Percentiles rank a stretch among this genome's conserved stretches.
phyloP scores from a whole-genome alignment of 1,140 invertebrate species.

The Drosophila ironensis region DNA sequence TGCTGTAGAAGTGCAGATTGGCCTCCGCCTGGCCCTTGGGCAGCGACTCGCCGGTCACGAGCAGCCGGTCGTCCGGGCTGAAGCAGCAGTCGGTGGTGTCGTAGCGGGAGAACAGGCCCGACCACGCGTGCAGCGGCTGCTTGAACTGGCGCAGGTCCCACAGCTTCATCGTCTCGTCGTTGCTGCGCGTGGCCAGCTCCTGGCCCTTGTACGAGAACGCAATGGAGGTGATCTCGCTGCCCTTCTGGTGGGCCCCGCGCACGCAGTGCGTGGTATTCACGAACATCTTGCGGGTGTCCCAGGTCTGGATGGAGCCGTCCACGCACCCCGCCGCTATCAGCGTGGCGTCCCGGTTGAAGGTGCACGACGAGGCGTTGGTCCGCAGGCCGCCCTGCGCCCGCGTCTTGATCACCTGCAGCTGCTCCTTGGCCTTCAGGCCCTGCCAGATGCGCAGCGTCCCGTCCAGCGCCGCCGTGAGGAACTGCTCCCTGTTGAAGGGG shows the following conservation, averaged over 20 bases:
- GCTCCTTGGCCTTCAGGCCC: constrained; percentile 87
- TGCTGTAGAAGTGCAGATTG: constrained; percentile 91
- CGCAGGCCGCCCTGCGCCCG: constrained; percentile 93
- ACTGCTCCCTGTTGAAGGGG: constrained; percentile 95
- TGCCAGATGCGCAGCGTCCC: constrained; percentile 96
- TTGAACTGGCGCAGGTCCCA: constrained; percentile 96
- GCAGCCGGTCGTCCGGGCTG: constrained; percentile 93
- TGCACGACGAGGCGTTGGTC: constrained; percentile 92
- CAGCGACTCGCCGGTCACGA: constrained; percentile 94
- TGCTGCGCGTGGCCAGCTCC: constrained; percentile 89
- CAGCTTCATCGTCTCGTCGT: constrained; percentile 97
- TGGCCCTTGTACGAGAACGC: constrained; percentile 94
- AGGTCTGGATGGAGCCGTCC: constrained; percentile 98
- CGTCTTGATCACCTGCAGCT: constrained; percentile 94
- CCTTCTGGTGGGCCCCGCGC: constrained; percentile 91
- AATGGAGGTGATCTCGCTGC: constrained; percentile 91
- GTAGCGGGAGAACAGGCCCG: constrained; percentile 91
- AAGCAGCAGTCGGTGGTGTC: constrained; percentile 92
- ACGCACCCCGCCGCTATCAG: constrained; percentile 94
- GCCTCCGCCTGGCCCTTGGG: constrained; percentile 88
- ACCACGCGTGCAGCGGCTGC: constrained; percentile 87
- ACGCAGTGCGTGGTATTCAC: constrained; percentile 91
- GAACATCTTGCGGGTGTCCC: constrained; percentile 94
- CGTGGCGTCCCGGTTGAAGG: constrained; percentile 93
- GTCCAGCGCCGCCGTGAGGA: constrained; percentile 96